phyloP scores from a whole-genome alignment of 2,113 vertebrate genomes.

The Amblyornis subalaris region DNA sequence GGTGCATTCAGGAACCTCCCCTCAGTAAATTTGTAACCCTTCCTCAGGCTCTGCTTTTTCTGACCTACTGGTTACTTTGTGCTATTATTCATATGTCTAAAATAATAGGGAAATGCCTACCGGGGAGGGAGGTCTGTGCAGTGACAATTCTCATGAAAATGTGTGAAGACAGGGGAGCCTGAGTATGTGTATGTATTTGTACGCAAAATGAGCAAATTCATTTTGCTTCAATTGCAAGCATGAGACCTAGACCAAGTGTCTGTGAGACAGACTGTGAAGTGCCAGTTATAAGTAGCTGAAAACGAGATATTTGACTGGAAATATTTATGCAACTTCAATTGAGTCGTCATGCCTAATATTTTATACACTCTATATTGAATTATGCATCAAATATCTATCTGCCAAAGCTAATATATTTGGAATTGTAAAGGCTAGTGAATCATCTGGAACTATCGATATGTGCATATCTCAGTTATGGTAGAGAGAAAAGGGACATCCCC shows the following conservation, averaged over 20 bases:
- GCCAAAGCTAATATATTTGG: not conserved
- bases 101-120: not conserved
- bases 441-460: not conserved
- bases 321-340: not conserved
- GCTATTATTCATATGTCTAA: not conserved
- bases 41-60: not conserved
- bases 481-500: not conserved
- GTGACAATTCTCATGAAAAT: not conserved
- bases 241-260: not conserved
- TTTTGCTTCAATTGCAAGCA: not conserved
- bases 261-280: not conserved
- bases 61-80: not conserved
- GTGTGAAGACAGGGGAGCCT: not conserved
- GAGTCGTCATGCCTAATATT: not conserved
- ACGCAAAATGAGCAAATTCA: not conserved
- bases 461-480: not conserved
- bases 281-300: not conserved
- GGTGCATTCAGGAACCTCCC: accelerated
- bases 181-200: accelerated
- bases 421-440: not conserved
- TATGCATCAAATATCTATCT: slow-evolving; percentile 1
- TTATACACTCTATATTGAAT: not conserved
- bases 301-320: not conserved
- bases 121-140: not conserved
- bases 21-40: not conserved